These are phyloP conservation scores for Acestrorhynchus altus DNA, from an alignment of 2,797 vertebrate species.

Conservation along the genomic window DNA sequence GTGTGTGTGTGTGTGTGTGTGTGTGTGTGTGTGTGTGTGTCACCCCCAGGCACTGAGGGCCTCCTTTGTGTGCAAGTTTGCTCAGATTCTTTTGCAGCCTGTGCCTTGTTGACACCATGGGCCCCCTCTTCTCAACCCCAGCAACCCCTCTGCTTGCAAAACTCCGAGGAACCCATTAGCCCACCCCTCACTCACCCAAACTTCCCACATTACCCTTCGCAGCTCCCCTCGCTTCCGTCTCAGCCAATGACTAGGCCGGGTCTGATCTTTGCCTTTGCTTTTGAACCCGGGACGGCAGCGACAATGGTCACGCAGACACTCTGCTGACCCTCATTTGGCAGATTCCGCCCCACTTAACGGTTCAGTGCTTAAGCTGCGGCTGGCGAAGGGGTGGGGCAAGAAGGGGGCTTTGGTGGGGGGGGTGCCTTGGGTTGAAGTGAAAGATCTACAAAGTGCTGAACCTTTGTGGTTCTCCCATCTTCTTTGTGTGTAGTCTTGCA, in stretches of 20 bases:
- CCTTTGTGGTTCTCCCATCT: conserved; percentile 20
- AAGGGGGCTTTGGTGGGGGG: not conserved
- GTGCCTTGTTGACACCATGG: conserved; percentile 73
- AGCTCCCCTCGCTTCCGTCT: conserved; percentile 40
- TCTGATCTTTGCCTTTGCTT: conserved; percentile 53
- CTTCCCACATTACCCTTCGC: conserved; percentile 41
- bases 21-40: not conserved
- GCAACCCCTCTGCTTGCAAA: conserved; percentile 31
- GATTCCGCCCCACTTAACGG: conserved; percentile 69
- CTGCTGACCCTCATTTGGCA: conserved; percentile 65
- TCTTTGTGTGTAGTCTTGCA: not conserved
- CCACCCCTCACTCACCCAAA: conserved; percentile 26
- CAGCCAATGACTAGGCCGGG: conserved; percentile 46
- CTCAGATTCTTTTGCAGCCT: conserved; percentile 68
- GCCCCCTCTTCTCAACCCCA: conserved; percentile 56
- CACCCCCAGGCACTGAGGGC: conserved; percentile 64
- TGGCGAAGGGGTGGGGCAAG: conserved; percentile 28
- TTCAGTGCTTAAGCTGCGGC: conserved; percentile 66
- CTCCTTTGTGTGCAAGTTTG: conserved; percentile 74
- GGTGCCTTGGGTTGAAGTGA: not conserved
- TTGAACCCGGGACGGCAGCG: conserved; percentile 56
- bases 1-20: not conserved
- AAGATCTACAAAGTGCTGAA: conserved; percentile 1
- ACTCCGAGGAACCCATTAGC: conserved; percentile 32
- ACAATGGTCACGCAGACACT: conserved; percentile 59